Evolutionary conservation across 2,888 invertebrate genomes (phyloP), one percentile per base, ranked within the genome.

Genomic region (Tenodera sinensis): DNA sequence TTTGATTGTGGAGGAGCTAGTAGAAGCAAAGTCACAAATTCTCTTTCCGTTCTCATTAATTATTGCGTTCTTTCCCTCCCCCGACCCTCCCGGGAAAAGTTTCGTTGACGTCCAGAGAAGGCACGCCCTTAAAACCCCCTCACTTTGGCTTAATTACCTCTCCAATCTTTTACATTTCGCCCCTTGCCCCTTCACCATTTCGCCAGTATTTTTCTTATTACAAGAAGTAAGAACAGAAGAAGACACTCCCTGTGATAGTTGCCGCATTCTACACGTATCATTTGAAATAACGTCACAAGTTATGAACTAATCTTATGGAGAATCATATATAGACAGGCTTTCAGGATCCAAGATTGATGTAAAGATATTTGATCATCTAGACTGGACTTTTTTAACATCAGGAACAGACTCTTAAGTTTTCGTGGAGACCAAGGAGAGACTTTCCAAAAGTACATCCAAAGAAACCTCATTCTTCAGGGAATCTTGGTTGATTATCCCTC

Each of bases 21-120:
- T 85, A 15, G 15, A 85, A 86, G 25, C 28, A 12, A 20, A 86
- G 71, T 54, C 86, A 86, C 81, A 86, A 86, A 81, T 86, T 81
- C 86, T 86, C 86, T 86, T 86, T 81, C 81, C 28, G 86, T 81
- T 71, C 71, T 86, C 86, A 86, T 86, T 86, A 86, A 86, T 86
- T 86, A 86, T 81, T 81, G 86, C 86, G 28, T 81, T 86, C 86
- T 86, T 86, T 86, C 54, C 6, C 54, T 71, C 54, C 54, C 54
- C 54, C 54, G 54, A 14, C 54, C 54, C 86, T 86, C 86, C 12
- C 71, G 30, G 81, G 86, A 86, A 86, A 86, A 86, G 54, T 86
- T 86, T 28, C 86, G 86, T 86, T 86, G 86, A 86, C 86, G 81
- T 86, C 81, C 81, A 71, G 28, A 81, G 81, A 47, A 86, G 28